These are phyloP conservation scores for Orussus abietinus DNA, from an alignment of 1,140 invertebrate species.

Conservation along the genomic window DNA sequence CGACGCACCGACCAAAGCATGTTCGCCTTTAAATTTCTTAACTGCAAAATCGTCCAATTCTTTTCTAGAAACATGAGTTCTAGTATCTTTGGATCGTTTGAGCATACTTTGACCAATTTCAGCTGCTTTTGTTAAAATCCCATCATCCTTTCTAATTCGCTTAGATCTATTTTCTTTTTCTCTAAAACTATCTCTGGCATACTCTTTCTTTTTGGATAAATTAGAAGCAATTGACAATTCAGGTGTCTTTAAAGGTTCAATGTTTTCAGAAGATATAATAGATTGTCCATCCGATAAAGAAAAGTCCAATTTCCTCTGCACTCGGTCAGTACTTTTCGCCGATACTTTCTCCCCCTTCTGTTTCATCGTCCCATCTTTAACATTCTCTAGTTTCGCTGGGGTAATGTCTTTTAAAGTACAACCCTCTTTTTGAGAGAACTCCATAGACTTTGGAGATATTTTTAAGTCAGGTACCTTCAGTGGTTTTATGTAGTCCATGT, in stretches of 20 bases:
- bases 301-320: constrained; percentile 47
- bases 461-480: constrained; percentile 48
- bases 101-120: constrained; percentile 24
- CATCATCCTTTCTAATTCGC: constrained; percentile 42
- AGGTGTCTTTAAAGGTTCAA: constrained; percentile 43
- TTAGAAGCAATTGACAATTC: constrained; percentile 39
- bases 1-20: constrained; percentile 19
- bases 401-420: constrained; percentile 35
- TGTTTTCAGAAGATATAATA: constrained; percentile 36
- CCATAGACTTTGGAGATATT: constrained; percentile 46
- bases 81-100: constrained; percentile 33
- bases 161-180: constrained; percentile 50
- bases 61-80: constrained; percentile 35
- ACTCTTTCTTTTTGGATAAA: constrained; percentile 43
- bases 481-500: constrained; percentile 46
- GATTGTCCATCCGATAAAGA: constrained; percentile 36
- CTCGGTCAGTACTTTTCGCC: constrained; percentile 37
- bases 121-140: constrained; percentile 26
- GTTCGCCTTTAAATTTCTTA: constrained; percentile 35
- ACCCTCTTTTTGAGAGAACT: constrained; percentile 40
- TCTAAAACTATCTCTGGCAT: constrained; percentile 41
- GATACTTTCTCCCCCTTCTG: constrained; percentile 33
- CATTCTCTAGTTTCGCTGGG: constrained; percentile 29
- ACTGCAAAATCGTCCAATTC: constrained; percentile 31
- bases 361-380: constrained; percentile 24